phyloP scores from a whole-genome alignment of 2,888 invertebrate species.

The Dexiosoma caninum region DNA sequence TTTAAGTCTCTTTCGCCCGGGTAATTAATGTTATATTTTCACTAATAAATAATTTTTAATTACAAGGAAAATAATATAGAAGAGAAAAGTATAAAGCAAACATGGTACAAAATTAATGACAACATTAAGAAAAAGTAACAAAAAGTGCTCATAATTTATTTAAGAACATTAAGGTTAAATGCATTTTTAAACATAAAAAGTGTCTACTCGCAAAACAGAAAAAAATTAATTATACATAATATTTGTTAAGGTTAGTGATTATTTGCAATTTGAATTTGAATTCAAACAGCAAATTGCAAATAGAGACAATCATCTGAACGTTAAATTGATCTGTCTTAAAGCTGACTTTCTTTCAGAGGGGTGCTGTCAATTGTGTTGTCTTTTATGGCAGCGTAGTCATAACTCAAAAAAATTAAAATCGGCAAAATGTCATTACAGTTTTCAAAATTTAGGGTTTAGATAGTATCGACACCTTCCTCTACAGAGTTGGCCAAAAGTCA shows the following conservation, averaged over 20 bases:
- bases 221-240: conserved; percentile 14
- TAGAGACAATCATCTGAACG: too few species aligned
- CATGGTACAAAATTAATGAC: conserved; percentile 49
- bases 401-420: too few species aligned
- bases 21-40: conserved; percentile 65
- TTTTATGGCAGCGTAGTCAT: too few species aligned
- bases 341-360: too few species aligned
- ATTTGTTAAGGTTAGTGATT: not conserved
- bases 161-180: conserved; percentile 23
- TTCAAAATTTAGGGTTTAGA: too few species aligned
- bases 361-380: too few species aligned
- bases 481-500: too few species aligned
- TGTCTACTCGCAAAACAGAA: conserved; percentile 5
- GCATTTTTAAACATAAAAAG: conserved; percentile 5
- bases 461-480: too few species aligned
- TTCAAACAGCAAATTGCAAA: not conserved
- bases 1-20: conserved; percentile 38
- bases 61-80: conserved; percentile 21
- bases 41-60: conserved; percentile 64
- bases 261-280: not conserved
- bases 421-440: too few species aligned
- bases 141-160: conserved; percentile 5
- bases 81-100: conserved; percentile 23
- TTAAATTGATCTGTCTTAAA: too few species aligned
- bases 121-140: conserved; percentile 33